phyloP scores from a whole-genome alignment of 2,113 vertebrate species.

The Crypturellus undulatus region DNA sequence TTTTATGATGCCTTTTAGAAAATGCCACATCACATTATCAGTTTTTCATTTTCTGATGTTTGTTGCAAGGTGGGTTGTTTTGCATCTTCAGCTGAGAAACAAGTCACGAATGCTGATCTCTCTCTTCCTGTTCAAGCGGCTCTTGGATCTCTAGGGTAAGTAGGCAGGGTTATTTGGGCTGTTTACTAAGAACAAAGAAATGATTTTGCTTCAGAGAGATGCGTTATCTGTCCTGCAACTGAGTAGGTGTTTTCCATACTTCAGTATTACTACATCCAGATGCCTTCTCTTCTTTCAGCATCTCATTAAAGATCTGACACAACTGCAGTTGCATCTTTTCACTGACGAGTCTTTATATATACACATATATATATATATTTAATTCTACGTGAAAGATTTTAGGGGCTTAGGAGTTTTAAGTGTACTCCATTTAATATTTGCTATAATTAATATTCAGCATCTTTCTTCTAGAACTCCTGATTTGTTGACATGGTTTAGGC shows the following conservation, averaged over 20 bases:
- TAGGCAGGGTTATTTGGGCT: conserved; percentile 6
- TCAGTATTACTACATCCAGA: neutral
- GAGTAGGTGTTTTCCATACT: conserved; percentile 22
- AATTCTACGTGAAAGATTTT: neutral
- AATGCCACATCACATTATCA: conserved; percentile 56
- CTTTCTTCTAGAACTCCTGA: neutral
- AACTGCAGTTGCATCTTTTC: neutral
- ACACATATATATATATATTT: neutral
- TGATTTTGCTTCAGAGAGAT: conserved; percentile 49
- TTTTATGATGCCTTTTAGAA: conserved; percentile 54
- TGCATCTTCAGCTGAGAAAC: conserved; percentile 42
- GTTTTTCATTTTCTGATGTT: conserved; percentile 57
- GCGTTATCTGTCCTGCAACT: neutral
- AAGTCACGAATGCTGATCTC: conserved; percentile 32
- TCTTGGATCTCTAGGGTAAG: conserved; percentile 2
- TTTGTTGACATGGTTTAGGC: neutral
- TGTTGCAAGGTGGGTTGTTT: conserved; percentile 47
- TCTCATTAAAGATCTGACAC: conserved; percentile 6
- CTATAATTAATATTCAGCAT: neutral
- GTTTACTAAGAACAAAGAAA: conserved; percentile 62
- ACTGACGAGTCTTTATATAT: neutral
- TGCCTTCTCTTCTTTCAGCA: neutral
- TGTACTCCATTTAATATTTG: neutral
- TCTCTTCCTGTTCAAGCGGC: conserved; percentile 39
- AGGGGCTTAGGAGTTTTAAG: neutral